Conservation (phyloP, 1,140 invertebrate species). For the Drosophila paulistorum region DNA sequence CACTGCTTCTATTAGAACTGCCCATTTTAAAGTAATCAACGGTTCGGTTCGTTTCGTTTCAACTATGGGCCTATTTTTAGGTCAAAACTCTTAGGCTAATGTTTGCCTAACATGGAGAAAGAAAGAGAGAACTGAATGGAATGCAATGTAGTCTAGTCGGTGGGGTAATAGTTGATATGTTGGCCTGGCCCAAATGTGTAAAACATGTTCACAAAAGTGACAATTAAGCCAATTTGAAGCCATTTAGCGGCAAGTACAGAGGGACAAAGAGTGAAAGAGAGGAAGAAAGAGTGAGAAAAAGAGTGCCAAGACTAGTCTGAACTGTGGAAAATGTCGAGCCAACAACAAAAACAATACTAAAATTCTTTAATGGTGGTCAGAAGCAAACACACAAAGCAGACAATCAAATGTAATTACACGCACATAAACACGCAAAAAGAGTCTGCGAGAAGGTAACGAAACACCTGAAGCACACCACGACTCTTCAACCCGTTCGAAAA, state of each 20-base stretch:
- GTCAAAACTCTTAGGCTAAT: slow-evolving; percentile 49
- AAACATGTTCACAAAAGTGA: slow-evolving; percentile 76
- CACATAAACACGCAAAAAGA: slow-evolving; percentile 76
- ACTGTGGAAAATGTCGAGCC: too few species aligned
- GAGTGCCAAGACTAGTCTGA: slow-evolving; percentile 24
- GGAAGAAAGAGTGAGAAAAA: slow-evolving; percentile 21
- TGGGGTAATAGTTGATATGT: slow-evolving; percentile 19
- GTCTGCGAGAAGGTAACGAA: slow-evolving; percentile 24
- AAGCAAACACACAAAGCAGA: slow-evolving; percentile 56
- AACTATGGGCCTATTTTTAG: slow-evolving; percentile 53
- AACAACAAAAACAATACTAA: slow-evolving; percentile 5
- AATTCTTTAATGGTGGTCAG: slow-evolving; percentile 59
- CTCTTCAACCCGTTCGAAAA: neutral
- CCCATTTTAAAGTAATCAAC: slow-evolving; percentile 76
- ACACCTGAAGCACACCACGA: slow-evolving; percentile 47
- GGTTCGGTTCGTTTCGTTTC: slow-evolving; percentile 17
- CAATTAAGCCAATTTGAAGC: slow-evolving; percentile 79
- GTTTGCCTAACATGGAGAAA: slow-evolving; percentile 41
- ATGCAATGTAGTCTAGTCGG: slow-evolving; percentile 22
- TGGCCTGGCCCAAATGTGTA: slow-evolving; percentile 46
- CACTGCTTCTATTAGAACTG: slow-evolving; percentile 28
- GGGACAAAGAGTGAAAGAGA: neutral
- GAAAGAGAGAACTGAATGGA: slow-evolving; percentile 25
- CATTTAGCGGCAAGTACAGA: slow-evolving; percentile 59
- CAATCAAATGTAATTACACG: slow-evolving; percentile 80